A percentile compares a stretch with the other conserved stretches of the same genome.
These are phyloP conservation scores for Clamator glandarius DNA, from an alignment of 2,797 vertebrate species.

Conservation along the genomic window DNA sequence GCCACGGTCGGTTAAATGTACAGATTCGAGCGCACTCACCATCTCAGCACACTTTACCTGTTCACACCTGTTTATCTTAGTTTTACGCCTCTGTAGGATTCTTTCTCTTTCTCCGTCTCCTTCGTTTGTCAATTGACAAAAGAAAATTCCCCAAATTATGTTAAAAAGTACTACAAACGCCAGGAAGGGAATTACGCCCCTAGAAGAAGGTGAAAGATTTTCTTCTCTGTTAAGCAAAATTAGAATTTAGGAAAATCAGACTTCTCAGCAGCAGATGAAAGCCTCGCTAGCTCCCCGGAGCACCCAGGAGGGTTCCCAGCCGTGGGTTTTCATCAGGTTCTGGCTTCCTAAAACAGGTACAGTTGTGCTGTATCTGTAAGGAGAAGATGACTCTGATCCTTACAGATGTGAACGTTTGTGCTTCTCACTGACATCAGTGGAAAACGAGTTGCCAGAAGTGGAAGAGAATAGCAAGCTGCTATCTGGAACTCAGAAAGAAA, in stretches of 20 bases:
- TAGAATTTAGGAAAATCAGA: not conserved
- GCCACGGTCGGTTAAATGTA: not conserved
- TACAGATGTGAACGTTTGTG: not conserved
- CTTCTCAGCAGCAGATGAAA: not conserved
- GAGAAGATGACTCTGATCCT: not conserved
- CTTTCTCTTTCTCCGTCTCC: not conserved
- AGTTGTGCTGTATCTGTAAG: not conserved
- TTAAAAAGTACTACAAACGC: not conserved
- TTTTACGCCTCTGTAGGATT: not conserved
- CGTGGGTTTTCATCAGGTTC: not conserved
- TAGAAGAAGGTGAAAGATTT: slow-evolving; percentile 28
- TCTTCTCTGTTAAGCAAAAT: not conserved
- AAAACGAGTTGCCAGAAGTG: not conserved
- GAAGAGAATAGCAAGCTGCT: not conserved
- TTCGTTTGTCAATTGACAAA: not conserved
- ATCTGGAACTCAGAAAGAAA: not conserved
- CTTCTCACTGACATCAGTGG: not conserved
- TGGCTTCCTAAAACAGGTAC: not conserved
- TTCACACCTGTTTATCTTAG: not conserved
- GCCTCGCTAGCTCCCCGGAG: not conserved
- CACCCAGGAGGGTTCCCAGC: not conserved
- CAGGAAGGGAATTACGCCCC: not conserved
- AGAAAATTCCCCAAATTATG: not conserved
- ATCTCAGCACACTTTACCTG: not conserved
- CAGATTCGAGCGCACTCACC: not conserved